Evolutionary conservation across 2,888 invertebrate species (phyloP).

Genomic region (Capitulum mitella): DNA sequence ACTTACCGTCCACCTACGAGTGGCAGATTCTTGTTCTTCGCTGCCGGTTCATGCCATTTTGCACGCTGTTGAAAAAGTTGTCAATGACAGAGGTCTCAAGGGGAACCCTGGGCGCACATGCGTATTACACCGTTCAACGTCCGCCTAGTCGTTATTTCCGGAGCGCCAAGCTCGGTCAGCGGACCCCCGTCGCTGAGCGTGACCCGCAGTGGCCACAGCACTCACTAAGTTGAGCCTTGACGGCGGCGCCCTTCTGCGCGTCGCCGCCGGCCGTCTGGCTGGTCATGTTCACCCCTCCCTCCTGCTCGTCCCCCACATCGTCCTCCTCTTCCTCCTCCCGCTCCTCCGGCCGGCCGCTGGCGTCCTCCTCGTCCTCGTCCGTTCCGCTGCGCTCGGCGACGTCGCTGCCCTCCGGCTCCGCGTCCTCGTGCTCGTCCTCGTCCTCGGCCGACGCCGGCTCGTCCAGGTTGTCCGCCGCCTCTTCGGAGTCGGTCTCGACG

Average conservation of each 20-base stretch:
- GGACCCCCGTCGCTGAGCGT: neutral
- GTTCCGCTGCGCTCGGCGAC: constrained; percentile 19
- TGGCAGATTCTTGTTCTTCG: no score
- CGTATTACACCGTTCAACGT: neutral
- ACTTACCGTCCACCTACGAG: no score
- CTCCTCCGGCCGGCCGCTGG: constrained; percentile 17
- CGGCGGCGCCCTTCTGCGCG: neutral
- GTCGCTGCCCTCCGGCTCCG: neutral
- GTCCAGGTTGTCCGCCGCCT: neutral
- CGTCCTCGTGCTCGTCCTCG: neutral
- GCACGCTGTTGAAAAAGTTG: no score
- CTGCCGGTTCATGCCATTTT: no score
- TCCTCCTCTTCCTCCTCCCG: constrained; percentile 30
- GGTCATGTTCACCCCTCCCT: constrained; percentile 24
- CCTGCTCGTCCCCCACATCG: neutral
- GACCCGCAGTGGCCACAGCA: neutral
- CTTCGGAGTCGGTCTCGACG: neutral
- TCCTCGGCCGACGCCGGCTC: neutral
- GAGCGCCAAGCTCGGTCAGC: neutral
- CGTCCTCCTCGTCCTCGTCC: constrained; percentile 37
- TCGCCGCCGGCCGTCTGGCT: constrained; percentile 30
- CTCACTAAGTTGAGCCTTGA: constrained; percentile 1
- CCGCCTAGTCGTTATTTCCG: neutral
- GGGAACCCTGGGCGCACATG: no score
- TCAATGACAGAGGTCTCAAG: no score